A percentile compares a stretch with the other conserved stretches of the same genome.
These are phyloP conservation scores for Anoplius nigerrimus DNA, from an alignment of 2,888 invertebrate genomes.

Conservation along the genomic window DNA sequence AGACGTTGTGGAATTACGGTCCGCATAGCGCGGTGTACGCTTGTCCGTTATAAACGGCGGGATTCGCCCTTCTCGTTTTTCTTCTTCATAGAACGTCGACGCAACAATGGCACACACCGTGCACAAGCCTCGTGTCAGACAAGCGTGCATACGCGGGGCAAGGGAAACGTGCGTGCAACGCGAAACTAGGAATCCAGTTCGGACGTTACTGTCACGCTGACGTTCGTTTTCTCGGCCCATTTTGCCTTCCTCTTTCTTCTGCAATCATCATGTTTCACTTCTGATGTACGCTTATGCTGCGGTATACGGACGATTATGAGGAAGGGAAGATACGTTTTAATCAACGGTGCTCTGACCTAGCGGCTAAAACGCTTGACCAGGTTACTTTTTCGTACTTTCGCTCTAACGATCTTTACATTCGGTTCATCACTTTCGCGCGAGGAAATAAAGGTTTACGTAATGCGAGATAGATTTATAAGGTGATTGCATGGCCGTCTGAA, in stretches of 20 bases:
- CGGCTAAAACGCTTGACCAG: too few species aligned
- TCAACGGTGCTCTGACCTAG: too few species aligned
- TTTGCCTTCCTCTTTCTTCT: neutral
- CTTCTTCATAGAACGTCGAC: constrained; percentile 32
- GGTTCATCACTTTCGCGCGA: too few species aligned
- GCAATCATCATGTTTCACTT: constrained; percentile 14
- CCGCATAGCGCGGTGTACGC: constrained; percentile 17
- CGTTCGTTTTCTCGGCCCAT: constrained; percentile 3
- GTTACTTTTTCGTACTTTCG: too few species aligned
- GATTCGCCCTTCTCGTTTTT: constrained; percentile 35
- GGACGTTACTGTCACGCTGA: constrained; percentile 21
- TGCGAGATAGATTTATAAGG: too few species aligned
- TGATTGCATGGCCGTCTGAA: too few species aligned
- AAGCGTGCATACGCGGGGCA: constrained; percentile 34
- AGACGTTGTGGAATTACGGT: constrained; percentile 33
- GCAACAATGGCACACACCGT: constrained; percentile 40
- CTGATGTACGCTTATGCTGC: too few species aligned
- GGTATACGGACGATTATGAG: too few species aligned
- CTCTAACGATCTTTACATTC: too few species aligned
- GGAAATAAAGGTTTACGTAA: too few species aligned
- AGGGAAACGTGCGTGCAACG: constrained; percentile 28
- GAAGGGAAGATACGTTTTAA: too few species aligned
- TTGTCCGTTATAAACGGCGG: constrained; percentile 36
- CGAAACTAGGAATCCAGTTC: constrained; percentile 16
- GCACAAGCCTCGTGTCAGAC: neutral